Evolutionary conservation across 1,140 invertebrate genomes (phyloP).

Genomic region (Camponotus vicinus): DNA sequence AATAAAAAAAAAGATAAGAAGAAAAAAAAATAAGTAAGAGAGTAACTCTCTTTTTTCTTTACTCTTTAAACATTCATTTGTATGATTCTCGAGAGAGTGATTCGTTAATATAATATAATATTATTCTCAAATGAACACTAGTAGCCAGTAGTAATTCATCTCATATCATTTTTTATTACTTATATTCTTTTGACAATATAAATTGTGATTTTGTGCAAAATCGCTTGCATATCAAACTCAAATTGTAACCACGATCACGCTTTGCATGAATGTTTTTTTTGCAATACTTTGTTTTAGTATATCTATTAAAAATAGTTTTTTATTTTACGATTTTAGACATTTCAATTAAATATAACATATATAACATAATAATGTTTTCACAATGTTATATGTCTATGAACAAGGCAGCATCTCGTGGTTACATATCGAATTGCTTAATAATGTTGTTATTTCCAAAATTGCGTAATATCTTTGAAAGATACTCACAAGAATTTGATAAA

Average conservation of each 20-base stretch:
- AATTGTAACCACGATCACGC: constrained; percentile 64
- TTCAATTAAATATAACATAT: background rate
- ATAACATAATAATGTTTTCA: background rate
- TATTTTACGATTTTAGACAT: background rate
- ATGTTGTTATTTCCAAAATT: constrained; percentile 58
- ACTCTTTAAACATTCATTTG: background rate
- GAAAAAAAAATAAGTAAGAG: background rate
- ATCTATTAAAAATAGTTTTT: background rate
- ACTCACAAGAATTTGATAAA: constrained; percentile 62
- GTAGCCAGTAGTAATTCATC: constrained; percentile 59
- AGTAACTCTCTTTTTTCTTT: background rate
- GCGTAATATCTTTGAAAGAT: constrained; percentile 69
- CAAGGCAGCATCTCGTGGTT: constrained; percentile 51
- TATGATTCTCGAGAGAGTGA: background rate
- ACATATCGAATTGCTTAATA: constrained; percentile 39
- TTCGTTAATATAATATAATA: background rate
- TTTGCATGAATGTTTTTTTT: constrained; percentile 31
- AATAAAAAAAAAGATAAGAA: background rate
- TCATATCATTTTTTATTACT: constrained; percentile 53
- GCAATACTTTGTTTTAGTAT: constrained; percentile 14
- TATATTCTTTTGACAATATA: constrained; percentile 52
- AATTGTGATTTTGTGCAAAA: constrained; percentile 70
- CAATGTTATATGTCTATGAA: constrained; percentile 23
- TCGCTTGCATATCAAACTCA: constrained; percentile 52
- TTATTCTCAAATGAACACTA: constrained; percentile 51